A percentile compares a stretch with the other conserved stretches of the same genome.
Conservation (phyloP, 2,888 invertebrate genomes). For the Cryptocheilus praepositus region DNA sequence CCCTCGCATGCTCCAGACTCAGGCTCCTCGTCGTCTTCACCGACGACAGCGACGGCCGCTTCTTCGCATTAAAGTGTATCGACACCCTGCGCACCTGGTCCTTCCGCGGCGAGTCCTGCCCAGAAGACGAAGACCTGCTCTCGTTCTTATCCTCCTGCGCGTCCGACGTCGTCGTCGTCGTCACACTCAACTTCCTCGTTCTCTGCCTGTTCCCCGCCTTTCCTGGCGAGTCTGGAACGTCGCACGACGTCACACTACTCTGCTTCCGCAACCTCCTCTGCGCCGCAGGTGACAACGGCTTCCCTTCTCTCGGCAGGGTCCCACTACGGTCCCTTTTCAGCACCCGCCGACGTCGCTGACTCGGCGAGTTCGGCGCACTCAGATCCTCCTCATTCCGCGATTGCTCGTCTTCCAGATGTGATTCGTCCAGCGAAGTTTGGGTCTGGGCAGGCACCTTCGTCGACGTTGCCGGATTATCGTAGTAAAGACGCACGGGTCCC, state of each 20-base stretch:
- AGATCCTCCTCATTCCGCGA: conserved; percentile 29
- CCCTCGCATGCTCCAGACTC: conserved; percentile 56
- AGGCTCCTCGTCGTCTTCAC: conserved; percentile 60
- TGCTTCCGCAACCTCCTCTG: conserved; percentile 63
- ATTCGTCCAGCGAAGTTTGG: conserved; percentile 62
- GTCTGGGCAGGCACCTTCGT: conserved; percentile 65
- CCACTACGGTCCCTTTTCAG: conserved; percentile 45
- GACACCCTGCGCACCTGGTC: conserved; percentile 62
- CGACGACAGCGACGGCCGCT: conserved; percentile 63
- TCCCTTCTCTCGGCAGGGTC: conserved; percentile 39
- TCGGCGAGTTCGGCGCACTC: conserved; percentile 42
- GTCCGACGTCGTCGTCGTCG: conserved; percentile 46
- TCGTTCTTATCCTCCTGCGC: conserved; percentile 65
- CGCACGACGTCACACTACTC: conserved; percentile 56
- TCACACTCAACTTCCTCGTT: conserved; percentile 41
- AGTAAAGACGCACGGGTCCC: conserved; percentile 36
- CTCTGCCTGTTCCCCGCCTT: conserved; percentile 33
- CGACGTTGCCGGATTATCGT: conserved; percentile 35
- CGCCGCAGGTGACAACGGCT: conserved; percentile 33
- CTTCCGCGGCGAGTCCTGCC: conserved; percentile 73
- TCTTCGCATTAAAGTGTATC: conserved; percentile 65
- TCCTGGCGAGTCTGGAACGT: conserved; percentile 50
- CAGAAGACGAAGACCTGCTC: conserved; percentile 73
- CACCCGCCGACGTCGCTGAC: conserved; percentile 36
- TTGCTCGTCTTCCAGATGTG: conserved; percentile 44